Base-by-base conservation (phyloP, 2,888 invertebrate species). In the Oscheius sp. region DNA sequence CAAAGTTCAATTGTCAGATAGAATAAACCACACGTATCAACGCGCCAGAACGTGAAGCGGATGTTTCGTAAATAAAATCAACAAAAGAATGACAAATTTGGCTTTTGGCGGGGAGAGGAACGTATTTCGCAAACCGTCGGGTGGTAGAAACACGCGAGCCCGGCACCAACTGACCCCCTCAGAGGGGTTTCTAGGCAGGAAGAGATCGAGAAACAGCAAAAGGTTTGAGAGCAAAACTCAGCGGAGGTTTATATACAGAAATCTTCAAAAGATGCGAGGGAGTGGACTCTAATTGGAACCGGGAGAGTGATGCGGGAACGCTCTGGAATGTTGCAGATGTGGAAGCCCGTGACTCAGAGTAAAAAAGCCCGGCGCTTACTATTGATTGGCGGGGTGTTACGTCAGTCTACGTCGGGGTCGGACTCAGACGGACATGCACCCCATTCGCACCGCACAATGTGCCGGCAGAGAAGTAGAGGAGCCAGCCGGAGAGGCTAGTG, bases 371-470 rank as follows among this genome's bases (percentile, higher is more conserved):
- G 55, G 58, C 58, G 61, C 45, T 17, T 15, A 29, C 27, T 42
- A 61, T 61, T 45, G 61, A 61, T 61, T 45, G 61, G 20, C 61
- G 39, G 17, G 3, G n/a, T 15, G 61, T 61, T 61, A 61, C 61
- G 61, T 61, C 61, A 61, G 61, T 12, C 33, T 10, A 61, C 29
- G 61, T 45, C 25, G 55, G 61, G 61, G 61, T 39, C 61, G 61
- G 29, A 34, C 31, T 15, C 17, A 42, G 42, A 42, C 61, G 29
- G 3, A 10, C n/a, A 5, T 61, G 45, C 61, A 61, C 61, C 61
- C 42, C 33, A 23, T n/a, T 20, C 27, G 50, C 50, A 52, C 50
- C 50, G n/a, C n/a, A n/a, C n/a, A n/a, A n/a, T n/a, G n/a, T n/a
- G n/a, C n/a, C n/a, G n/a, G n/a, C n/a, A n/a, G n/a, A n/a, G n/a